Conservation (phyloP, 1,140 invertebrate genomes). For the Thaumatotibia leucotreta region DNA sequence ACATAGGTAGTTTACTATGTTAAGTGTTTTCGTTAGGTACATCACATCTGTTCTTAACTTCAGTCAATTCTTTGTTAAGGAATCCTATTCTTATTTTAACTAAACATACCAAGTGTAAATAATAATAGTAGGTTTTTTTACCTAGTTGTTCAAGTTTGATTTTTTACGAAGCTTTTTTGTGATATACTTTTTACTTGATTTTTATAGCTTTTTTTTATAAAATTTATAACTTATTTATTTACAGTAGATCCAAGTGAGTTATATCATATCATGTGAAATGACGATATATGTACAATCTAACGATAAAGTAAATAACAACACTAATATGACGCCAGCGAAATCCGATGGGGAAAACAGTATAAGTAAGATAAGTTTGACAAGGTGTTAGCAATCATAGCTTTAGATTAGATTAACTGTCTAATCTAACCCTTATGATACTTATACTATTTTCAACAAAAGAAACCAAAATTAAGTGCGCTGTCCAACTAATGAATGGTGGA, state of each 20-base stretch:
- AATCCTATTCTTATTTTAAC: constrained; percentile 31
- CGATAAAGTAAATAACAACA: constrained; percentile 33
- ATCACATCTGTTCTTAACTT: neutral
- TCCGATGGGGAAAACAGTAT: neutral
- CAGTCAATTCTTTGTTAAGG: constrained; percentile 7
- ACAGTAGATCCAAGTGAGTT: constrained; percentile 12
- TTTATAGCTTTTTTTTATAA: constrained; percentile 37
- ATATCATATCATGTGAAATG: constrained; percentile 25
- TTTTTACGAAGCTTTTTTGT: constrained; percentile 22
- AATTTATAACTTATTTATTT: constrained; percentile 23
- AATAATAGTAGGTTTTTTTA: constrained; percentile 31
- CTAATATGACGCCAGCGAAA: constrained; percentile 21
- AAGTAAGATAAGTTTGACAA: neutral
- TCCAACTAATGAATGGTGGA: constrained; percentile 38
- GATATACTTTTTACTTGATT: constrained; percentile 44
- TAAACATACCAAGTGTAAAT: constrained; percentile 33
- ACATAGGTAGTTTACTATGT: neutral
- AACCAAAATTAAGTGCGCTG: constrained; percentile 63
- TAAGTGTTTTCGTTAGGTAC: neutral
- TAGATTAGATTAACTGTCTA: no score
- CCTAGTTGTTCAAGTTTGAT: constrained; percentile 22
- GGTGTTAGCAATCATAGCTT: no score
- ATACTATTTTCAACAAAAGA: neutral
- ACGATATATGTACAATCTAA: constrained; percentile 18
- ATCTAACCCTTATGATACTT: neutral